A percentile compares a stretch with the other conserved stretches of the same genome.
These are phyloP conservation scores for Cataglyphis cursor DNA, from an alignment of 2,888 invertebrate species.

Conservation along the genomic window DNA sequence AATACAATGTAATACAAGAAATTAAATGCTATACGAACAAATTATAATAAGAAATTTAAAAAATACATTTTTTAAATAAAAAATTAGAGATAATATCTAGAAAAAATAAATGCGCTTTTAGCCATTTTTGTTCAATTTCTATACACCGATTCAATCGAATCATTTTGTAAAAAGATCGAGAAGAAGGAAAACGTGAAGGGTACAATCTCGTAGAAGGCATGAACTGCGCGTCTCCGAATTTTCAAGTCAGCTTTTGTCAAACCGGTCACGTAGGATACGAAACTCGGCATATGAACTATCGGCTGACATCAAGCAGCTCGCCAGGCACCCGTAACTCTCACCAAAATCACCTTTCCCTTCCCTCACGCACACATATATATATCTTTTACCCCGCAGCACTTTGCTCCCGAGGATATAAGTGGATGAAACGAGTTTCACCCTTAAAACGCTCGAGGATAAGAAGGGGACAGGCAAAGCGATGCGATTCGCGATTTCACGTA, in stretches of 20 bases:
- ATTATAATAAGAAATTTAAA: neutral
- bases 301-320: slow-evolving; percentile 77
- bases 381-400: slow-evolving; percentile 47
- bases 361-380: slow-evolving; percentile 23
- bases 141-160: slow-evolving; percentile 29
- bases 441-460: slow-evolving; percentile 46
- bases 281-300: slow-evolving; percentile 81
- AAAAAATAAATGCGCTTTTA: slow-evolving; percentile 7
- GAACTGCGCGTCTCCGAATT: slow-evolving; percentile 76
- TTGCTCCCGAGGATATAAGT: slow-evolving; percentile 70
- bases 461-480: slow-evolving; percentile 45
- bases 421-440: slow-evolving; percentile 65
- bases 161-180: slow-evolving; percentile 1
- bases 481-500: slow-evolving; percentile 53
- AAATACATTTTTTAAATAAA: neutral
- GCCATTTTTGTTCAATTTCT: slow-evolving; percentile 41
- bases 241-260: slow-evolving; percentile 75
- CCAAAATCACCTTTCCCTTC: slow-evolving; percentile 48
- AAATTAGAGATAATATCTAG: neutral
- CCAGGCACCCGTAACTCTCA: slow-evolving; percentile 57
- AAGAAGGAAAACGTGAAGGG: slow-evolving; percentile 56
- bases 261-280: slow-evolving; percentile 78
- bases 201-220: slow-evolving; percentile 73
- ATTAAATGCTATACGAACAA: neutral
- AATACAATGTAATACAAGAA: neutral